Conservation (phyloP, 2,888 invertebrate genomes). For the Atethmia centrago region DNA sequence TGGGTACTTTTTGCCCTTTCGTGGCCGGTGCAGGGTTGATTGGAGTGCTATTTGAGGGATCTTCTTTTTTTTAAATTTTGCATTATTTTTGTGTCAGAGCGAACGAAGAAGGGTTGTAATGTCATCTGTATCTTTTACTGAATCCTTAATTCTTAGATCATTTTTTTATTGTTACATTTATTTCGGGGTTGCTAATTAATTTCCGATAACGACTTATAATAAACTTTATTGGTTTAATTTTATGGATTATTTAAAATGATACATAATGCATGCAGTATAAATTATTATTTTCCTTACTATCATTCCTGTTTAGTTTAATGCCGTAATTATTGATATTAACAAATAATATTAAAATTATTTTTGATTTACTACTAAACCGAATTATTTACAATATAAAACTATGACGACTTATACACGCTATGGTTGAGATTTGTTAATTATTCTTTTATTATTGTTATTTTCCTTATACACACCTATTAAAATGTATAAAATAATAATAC, state of each 20-base stretch:
- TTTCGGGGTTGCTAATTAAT: neutral
- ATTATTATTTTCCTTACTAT: neutral
- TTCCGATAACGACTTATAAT: too few species aligned
- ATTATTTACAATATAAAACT: slow-evolving; percentile 14
- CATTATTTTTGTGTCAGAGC: slow-evolving; percentile 51
- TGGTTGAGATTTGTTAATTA: slow-evolving; percentile 51
- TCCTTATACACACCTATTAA: slow-evolving; percentile 40
- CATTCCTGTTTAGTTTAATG: neutral
- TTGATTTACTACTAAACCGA: slow-evolving; percentile 46
- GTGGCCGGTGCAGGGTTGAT: slow-evolving; percentile 69
- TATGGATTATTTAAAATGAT: too few species aligned
- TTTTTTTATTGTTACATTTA: neutral
- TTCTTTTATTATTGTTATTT: slow-evolving; percentile 39
- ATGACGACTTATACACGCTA: neutral
- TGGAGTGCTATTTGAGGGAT: slow-evolving; percentile 66
- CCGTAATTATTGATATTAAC: neutral
- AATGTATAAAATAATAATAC: slow-evolving; percentile 36
- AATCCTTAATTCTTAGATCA: neutral
- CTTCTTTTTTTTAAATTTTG: slow-evolving; percentile 53
- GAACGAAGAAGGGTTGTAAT: slow-evolving; percentile 4
- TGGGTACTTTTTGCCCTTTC: slow-evolving; percentile 70
- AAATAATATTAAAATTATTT: neutral
- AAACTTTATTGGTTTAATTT: too few species aligned
- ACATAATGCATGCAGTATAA: neutral
- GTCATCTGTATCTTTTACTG: neutral